Conservation (phyloP, 2,797 vertebrate genomes). For the Manis pentadactyla region DNA sequence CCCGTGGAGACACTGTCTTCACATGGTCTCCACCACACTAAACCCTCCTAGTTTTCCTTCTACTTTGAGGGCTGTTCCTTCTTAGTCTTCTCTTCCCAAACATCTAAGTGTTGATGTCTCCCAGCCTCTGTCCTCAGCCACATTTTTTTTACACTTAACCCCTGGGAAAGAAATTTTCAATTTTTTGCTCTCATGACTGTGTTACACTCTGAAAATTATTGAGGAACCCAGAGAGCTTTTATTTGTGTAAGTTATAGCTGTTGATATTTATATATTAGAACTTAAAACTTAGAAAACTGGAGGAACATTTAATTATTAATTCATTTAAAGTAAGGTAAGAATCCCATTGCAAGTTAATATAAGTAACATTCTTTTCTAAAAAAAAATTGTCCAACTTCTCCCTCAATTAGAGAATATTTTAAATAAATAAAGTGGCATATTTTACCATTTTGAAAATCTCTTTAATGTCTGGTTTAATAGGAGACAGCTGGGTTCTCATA, state of each 20-base stretch:
- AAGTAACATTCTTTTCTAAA: not conserved
- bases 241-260: not conserved
- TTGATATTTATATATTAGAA: not conserved
- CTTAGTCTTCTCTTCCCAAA: not conserved
- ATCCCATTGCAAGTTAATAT: not conserved
- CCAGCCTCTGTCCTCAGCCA: not conserved
- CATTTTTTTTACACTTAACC: not conserved
- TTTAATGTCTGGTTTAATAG: not conserved
- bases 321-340: not conserved
- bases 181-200: not conserved
- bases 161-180: not conserved
- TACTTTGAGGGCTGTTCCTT: not conserved
- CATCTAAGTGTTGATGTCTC: not conserved
- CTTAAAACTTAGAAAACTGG: conserved; percentile 9
- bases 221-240: not conserved
- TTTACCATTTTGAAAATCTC: not conserved
- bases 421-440: not conserved
- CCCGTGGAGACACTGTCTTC: not conserved
- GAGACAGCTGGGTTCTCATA: not conserved
- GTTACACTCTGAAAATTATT: not conserved
- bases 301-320: conserved; percentile 4
- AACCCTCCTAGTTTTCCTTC: not conserved
- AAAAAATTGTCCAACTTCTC: not conserved
- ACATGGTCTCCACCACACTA: not conserved
- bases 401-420: not conserved